Evolutionary conservation across 2,113 vertebrate species (phyloP).

Genomic region (Triplophysa rosa): DNA sequence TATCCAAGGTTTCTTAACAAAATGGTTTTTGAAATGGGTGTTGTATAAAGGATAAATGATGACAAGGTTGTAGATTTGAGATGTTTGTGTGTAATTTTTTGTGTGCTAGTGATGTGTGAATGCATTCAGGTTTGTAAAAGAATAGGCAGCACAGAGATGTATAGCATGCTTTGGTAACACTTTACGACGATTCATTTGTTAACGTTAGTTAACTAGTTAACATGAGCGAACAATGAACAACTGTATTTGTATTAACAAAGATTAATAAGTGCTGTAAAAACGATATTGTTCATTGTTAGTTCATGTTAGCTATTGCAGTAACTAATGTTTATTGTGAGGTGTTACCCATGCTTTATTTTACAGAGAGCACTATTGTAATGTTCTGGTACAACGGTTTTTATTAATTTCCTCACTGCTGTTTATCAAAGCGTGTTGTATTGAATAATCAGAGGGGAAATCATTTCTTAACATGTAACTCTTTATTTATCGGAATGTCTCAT

Average conservation of each 20-base stretch:
- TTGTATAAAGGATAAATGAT: not conserved
- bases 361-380: slow-evolving; percentile 6
- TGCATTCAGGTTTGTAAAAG: slow-evolving; percentile 16
- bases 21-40: slow-evolving; percentile 22
- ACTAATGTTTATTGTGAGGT: too few relatives aligned
- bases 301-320: too few relatives aligned
- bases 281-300: too few relatives aligned
- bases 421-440: not conserved
- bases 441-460: not conserved
- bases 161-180: slow-evolving; percentile 9
- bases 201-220: too few relatives aligned
- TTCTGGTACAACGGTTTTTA: slow-evolving; percentile 17
- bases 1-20: not conserved
- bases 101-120: not conserved
- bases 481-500: slow-evolving; percentile 8
- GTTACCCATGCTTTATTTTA: slow-evolving; percentile 10
- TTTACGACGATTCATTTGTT: too few relatives aligned
- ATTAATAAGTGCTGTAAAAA: too few relatives aligned
- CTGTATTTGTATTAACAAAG: too few relatives aligned
- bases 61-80: slow-evolving; percentile 24
- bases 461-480: not conserved
- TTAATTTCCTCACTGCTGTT: not conserved
- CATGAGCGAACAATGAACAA: too few relatives aligned
- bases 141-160: slow-evolving; percentile 20
- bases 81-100: not conserved